Conservation (phyloP, 1,140 invertebrate genomes). For the Drosophila melanica region DNA sequence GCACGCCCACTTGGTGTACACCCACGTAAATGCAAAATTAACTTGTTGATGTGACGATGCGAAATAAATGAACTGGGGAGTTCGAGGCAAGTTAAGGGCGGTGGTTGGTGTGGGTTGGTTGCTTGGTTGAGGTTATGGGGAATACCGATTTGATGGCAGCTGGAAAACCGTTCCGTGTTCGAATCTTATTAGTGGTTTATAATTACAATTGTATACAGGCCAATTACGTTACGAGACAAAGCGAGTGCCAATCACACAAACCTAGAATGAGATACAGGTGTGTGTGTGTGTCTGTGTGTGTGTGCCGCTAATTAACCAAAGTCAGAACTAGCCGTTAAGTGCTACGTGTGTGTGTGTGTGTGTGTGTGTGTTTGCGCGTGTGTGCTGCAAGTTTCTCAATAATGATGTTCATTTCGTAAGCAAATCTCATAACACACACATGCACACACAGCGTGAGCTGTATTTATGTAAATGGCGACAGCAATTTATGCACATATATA, state of each 20-base stretch:
- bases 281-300: constrained; percentile 52
- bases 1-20: constrained; percentile 12
- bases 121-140: neutral
- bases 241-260: constrained; percentile 38
- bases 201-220: constrained; percentile 81
- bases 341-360: constrained; percentile 25
- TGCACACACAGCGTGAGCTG: constrained; percentile 13
- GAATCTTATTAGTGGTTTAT: constrained; percentile 82
- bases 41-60: constrained; percentile 73
- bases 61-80: constrained; percentile 7
- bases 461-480: constrained; percentile 62
- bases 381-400: constrained; percentile 47
- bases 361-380: constrained; percentile 19
- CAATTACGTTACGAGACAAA: constrained; percentile 75
- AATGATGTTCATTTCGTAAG: constrained; percentile 78
- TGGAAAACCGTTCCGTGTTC: constrained; percentile 76
- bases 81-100: neutral
- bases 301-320: constrained; percentile 68
- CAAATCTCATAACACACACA: constrained; percentile 69
- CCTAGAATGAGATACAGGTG: constrained; percentile 1
- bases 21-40: constrained; percentile 68
- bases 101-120: neutral
- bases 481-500: constrained; percentile 63
- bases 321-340: constrained; percentile 59
- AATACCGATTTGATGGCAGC: constrained; percentile 51